phyloP scores from a whole-genome alignment of 2,113 vertebrate species.

The Zosterops japonicus region DNA sequence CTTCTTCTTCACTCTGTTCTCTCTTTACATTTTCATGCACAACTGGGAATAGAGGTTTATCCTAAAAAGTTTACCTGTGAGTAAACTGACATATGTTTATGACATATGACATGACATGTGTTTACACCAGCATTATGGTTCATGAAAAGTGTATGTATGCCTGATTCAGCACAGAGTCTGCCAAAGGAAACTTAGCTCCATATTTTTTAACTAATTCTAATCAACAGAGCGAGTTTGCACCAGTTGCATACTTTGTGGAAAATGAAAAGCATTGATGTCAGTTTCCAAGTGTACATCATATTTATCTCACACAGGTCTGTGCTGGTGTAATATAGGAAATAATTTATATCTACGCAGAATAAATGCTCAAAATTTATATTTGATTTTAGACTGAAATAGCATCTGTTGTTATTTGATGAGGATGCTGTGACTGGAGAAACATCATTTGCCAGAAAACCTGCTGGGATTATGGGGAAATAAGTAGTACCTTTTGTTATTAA shows the following conservation, averaged over 20 bases:
- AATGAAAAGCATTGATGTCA: neutral
- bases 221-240: neutral
- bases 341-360: neutral
- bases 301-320: neutral
- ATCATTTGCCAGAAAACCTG: neutral
- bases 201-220: constrained; percentile 37
- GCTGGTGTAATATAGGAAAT: neutral
- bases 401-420: neutral
- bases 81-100: constrained; percentile 63
- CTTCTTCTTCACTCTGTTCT: neutral
- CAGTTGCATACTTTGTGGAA: neutral
- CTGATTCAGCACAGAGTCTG: constrained; percentile 38
- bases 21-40: constrained; percentile 8
- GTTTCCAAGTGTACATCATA: neutral
- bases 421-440: neutral
- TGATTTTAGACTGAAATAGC: neutral
- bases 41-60: constrained; percentile 56
- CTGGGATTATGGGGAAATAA: neutral
- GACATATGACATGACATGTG: constrained; percentile 54
- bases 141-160: constrained; percentile 29
- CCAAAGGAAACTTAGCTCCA: neutral
- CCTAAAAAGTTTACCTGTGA: constrained; percentile 59
- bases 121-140: constrained; percentile 46
- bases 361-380: neutral
- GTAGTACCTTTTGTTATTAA: neutral